phyloP scores from a whole-genome alignment of 53 echinoderm and acorn worm species.

The Actinopyga echinites region DNA sequence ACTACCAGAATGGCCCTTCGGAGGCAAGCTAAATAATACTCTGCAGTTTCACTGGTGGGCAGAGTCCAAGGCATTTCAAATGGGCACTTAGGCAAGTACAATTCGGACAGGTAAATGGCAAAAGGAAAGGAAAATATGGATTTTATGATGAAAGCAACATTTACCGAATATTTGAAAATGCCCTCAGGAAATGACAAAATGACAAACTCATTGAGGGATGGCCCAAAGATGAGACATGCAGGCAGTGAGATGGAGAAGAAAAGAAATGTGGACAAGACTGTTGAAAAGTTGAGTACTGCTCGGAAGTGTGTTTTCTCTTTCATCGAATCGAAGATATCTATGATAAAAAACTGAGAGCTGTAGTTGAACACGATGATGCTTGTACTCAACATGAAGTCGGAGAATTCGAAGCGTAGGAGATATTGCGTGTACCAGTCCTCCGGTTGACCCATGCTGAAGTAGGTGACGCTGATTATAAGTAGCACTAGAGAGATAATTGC shows the following conservation, averaged over 20 bases:
- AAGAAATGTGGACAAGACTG: neutral
- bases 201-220: neutral
- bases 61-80: neutral
- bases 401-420: neutral
- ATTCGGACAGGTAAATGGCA: neutral
- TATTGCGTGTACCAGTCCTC: neutral
- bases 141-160: constrained; percentile 6
- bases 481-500: neutral
- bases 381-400: neutral
- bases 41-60: no score
- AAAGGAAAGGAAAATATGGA: constrained; percentile 14
- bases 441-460: neutral
- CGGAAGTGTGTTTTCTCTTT: neutral
- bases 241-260: neutral
- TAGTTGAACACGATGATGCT: constrained; percentile 16
- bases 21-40: neutral
- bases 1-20: neutral
- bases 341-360: constrained; percentile 20
- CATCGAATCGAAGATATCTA: constrained; percentile 5
- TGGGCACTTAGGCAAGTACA: neutral
- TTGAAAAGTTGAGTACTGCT: neutral
- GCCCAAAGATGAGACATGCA: neutral
- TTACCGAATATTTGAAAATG: neutral
- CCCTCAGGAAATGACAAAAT: constrained; percentile 9
- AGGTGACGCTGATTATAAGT: neutral